Base-by-base conservation (phyloP, 2,888 invertebrate genomes). In the Xestia xanthographa region DNA sequence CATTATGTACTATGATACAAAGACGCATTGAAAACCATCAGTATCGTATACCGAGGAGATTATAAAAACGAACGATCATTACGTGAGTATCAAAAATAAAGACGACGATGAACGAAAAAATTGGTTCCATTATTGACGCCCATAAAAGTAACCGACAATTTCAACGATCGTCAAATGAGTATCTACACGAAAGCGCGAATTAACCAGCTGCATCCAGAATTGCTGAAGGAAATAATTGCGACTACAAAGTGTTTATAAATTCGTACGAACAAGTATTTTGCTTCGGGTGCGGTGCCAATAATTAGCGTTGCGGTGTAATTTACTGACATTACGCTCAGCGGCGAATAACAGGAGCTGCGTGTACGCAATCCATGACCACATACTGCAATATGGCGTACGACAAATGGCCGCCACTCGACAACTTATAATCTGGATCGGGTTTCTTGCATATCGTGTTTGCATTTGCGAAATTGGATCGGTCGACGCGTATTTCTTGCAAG, bases 261-360 rank as follows among this genome's bases (percentile, higher is more conserved):
- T 82, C 81, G 84, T 87, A 83, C 79, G 82, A 72, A 69, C 82
- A 81, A 85, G 87, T 84, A 86, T 89, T 88, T 89, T 83, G 89
- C 89, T 90, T 84, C 90, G 87, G 88, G 90, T 92, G 90, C 89
- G 88, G 90, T 92, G 90, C 89, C 89, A 90, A 90, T 93, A 92
- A 95, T 94, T 94, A 93, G 86, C 86, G 84, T 84, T 87, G 90
- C 90, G 84, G 93, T 95, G 90, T 95, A 96, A 96, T 96, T 96
- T 95, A 90, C 94, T 84, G 91, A 90, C 92, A 96, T 95, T 95
- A 95, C 90, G 88, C 84, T 88, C 87, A 90, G 88, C 88, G 83
- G 92, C 91, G 95, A 95, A 96, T 95, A 94, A 95, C 94, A 95
- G 94, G 92, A 94, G 94, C 92, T 91, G 92, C 91, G 93, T 91